phyloP scores from a whole-genome alignment of 35 echinoderm and acorn worm genomes.

The Apostichopus parvimensis region DNA sequence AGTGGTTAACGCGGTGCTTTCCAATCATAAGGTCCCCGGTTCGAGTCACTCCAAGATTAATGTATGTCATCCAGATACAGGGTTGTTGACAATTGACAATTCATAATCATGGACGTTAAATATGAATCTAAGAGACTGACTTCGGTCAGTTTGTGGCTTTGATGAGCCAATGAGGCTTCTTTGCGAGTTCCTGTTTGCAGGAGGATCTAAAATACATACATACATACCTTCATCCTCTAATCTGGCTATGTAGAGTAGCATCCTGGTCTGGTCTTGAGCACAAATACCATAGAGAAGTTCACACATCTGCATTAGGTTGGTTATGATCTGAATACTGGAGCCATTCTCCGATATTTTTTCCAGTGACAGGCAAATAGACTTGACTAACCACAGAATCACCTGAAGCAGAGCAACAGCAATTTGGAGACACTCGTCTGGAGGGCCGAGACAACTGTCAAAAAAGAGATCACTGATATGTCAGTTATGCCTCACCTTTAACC shows the following conservation, averaged over 20 bases:
- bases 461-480: background rate
- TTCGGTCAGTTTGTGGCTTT: too few relatives aligned
- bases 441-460: constrained; percentile 62
- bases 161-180: too few relatives aligned
- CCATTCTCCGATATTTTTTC: constrained; percentile 63
- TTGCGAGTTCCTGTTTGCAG: too few relatives aligned
- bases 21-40: too few relatives aligned
- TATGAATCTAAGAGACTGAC: too few relatives aligned
- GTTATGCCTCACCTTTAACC: background rate
- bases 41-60: too few relatives aligned
- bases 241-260: constrained; percentile 82
- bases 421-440: constrained; percentile 75
- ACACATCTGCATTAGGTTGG: constrained; percentile 73
- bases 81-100: too few relatives aligned
- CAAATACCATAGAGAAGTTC: constrained; percentile 72
- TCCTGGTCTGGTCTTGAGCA: constrained; percentile 57
- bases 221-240: constrained; percentile 78
- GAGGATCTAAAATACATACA: background rate
- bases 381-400: constrained; percentile 78
- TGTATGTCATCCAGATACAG: too few relatives aligned
- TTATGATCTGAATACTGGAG: constrained; percentile 34
- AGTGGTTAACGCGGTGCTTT: background rate
- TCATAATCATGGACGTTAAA: too few relatives aligned
- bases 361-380: constrained; percentile 67
- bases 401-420: constrained; percentile 77